These are phyloP conservation scores for Proterorhinus semilunaris DNA, from an alignment of 2,113 vertebrate species.

Conservation along the genomic window DNA sequence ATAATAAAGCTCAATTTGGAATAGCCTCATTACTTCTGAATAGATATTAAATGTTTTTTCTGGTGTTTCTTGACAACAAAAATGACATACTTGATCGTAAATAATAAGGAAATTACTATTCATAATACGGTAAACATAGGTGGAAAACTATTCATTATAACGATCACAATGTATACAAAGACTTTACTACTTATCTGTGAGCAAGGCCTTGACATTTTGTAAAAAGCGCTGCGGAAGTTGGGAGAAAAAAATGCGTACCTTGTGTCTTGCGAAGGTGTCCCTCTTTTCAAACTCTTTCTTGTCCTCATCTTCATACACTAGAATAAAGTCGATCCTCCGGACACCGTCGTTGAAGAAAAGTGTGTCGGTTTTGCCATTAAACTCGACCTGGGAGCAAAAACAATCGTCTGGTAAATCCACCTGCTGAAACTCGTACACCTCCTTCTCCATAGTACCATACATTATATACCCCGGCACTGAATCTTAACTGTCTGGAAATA, in stretches of 20 bases:
- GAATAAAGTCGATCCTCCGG: constrained; percentile 87
- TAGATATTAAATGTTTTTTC: no score
- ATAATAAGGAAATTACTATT: no score
- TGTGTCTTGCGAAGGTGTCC: constrained; percentile 71
- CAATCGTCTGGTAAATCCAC: constrained; percentile 16
- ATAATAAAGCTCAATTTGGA: neutral
- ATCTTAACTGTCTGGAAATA: neutral
- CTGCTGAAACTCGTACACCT: constrained; percentile 36
- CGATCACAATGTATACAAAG: no score
- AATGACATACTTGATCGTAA: no score
- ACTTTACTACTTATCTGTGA: neutral
- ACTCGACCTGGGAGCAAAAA: constrained; percentile 80
- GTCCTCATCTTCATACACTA: constrained; percentile 91
- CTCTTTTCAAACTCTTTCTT: constrained; percentile 82
- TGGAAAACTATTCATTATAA: no score
- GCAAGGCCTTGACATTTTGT: neutral
- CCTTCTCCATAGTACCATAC: constrained; percentile 62
- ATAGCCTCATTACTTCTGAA: neutral
- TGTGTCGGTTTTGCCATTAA: constrained; percentile 83
- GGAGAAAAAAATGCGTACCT: constrained; percentile 59
- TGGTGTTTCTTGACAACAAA: no score
- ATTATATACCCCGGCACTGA: constrained; percentile 21
- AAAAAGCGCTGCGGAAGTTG: neutral
- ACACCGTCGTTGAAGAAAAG: constrained; percentile 89
- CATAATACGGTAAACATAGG: no score